Conservation (phyloP, 2,113 vertebrate genomes). For the Lagopus muta region DNA sequence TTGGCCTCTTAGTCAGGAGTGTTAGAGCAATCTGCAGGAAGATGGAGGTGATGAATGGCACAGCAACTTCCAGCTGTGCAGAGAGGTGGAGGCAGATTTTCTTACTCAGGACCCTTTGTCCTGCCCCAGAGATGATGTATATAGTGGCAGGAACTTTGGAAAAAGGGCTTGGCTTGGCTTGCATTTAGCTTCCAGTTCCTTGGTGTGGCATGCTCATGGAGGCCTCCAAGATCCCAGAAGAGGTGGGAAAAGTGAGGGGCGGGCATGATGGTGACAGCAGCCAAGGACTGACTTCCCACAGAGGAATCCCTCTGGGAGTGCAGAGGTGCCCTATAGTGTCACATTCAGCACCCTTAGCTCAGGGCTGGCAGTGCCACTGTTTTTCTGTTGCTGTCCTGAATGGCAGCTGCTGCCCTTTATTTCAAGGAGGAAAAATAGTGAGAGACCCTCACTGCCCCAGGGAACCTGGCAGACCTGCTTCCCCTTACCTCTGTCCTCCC, state of each 20-base stretch:
- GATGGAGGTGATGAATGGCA: neutral
- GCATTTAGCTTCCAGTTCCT: neutral
- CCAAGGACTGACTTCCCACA: neutral
- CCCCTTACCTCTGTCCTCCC: neutral
- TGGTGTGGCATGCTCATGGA: rapidly evolving
- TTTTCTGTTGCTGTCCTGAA: neutral
- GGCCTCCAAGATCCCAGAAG: neutral
- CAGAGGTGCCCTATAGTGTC: neutral
- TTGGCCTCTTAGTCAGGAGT: neutral
- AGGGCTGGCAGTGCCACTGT: neutral
- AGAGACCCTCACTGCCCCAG: neutral
- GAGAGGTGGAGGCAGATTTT: neutral
- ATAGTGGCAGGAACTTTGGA: neutral
- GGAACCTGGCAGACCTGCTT: neutral
- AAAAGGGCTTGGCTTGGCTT: rapidly evolving
- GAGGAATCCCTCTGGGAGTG: neutral
- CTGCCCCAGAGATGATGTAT: neutral
- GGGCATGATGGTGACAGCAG: neutral
- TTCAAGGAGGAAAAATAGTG: neutral
- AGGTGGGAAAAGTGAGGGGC: rapidly evolving
- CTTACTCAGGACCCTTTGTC: neutral
- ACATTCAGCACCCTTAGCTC: neutral
- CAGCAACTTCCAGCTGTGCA: rapidly evolving
- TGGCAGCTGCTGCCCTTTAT: neutral
- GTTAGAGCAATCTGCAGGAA: rapidly evolving